Base-by-base conservation (phyloP, 1,140 invertebrate genomes). In the Drosophila nikananu region DNA sequence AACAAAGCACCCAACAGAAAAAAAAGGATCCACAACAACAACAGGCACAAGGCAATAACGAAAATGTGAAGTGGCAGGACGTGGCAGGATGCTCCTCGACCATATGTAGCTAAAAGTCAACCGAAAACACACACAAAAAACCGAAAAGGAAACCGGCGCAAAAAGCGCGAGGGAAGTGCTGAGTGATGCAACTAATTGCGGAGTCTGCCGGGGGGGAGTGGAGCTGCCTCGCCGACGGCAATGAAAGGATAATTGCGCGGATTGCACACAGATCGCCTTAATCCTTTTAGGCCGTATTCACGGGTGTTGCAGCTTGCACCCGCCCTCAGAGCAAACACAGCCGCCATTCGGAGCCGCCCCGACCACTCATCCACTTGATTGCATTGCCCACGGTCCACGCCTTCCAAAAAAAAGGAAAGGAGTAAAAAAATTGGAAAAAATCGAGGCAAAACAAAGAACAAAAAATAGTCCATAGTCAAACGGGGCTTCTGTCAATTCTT, bases 131-230 rank as follows among this genome's bases (percentile, higher is more conserved):
- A 39, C 9, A 57, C 54, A 60, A 52, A 64, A 70, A 75, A 63
- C 49, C 46, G 54, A 64, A 35, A 46, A 54, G 44, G 46, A 51
- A 32, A 12, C 37, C 21, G 49, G 27, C 37, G 48, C 19, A 48
- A 77, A 77, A 83, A 82, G 49, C 35, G 48, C 67, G 62, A 70
- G 48, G 62, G 67, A 68, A 72, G 82, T 86, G 86, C 80, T 91
- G 86, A 90, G 86, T 90, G 86, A 90, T 86, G 86, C 86, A 90
- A 90, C 86, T 90, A 90, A 90, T 90, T 90, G 86, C 86, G 86
- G 82, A 77, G 54, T 62, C 63, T 46, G 48, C 37, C 30, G 54
- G 59, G 65, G 65, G 65, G 52, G 66, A 54, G 51, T 60, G 44
- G 48, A 23, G 61, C 65, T 51, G 61, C 46, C 42, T 41, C 51